Evolutionary conservation across 2,888 invertebrate species (phyloP).

Genomic region (Agonopterix heracliana): DNA sequence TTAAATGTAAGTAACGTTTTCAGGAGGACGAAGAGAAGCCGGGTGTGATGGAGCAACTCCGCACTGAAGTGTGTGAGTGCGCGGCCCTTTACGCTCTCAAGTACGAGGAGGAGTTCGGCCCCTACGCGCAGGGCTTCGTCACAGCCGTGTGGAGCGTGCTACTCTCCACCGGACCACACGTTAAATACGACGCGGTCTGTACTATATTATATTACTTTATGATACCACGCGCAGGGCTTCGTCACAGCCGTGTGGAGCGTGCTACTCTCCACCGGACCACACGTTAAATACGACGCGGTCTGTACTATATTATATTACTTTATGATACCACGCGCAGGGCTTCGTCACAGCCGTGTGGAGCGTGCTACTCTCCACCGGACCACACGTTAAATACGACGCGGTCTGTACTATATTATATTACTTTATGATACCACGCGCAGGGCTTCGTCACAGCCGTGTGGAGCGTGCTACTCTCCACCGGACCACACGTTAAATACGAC

Average conservation of each 20-base stretch:
- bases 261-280: constrained; percentile 87
- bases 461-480: constrained; percentile 91
- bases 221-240: constrained; percentile 91
- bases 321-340: constrained; percentile 87
- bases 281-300: constrained; percentile 94
- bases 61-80: constrained; percentile 97
- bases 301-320: constrained; percentile 22
- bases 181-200: constrained; percentile 92
- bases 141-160: constrained; percentile 95
- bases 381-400: constrained; percentile 92
- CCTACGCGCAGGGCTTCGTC: constrained; percentile 94
- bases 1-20: not conserved
- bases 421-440: constrained; percentile 79
- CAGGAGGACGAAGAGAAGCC: constrained; percentile 90
- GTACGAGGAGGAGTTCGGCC: constrained; percentile 97
- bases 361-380: constrained; percentile 88
- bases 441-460: constrained; percentile 96
- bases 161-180: constrained; percentile 87
- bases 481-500: constrained; percentile 92
- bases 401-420: constrained; percentile 64
- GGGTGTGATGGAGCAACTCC: constrained; percentile 91
- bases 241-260: constrained; percentile 89
- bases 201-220: not conserved
- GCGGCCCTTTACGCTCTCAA: constrained; percentile 96
- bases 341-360: constrained; percentile 91